Evolutionary conservation across 2,888 invertebrate genomes (phyloP).

Genomic region (Spilosoma lubricipeda): DNA sequence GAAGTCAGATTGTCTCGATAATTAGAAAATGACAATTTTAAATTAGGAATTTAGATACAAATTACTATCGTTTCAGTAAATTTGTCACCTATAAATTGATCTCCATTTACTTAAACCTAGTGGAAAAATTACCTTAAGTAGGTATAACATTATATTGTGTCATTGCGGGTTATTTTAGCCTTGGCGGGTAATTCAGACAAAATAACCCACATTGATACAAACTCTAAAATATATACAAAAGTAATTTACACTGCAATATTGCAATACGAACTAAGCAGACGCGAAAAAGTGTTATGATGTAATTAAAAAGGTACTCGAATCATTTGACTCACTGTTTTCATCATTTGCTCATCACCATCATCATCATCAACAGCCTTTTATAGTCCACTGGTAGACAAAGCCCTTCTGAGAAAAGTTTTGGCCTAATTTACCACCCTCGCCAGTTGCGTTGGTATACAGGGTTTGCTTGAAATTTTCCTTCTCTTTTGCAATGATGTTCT

Average conservation of each 20-base stretch:
- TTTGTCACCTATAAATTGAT: background rate
- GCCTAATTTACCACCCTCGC: too few species aligned
- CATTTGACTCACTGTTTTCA: constrained; percentile 7
- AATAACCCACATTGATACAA: background rate
- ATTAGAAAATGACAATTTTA: background rate
- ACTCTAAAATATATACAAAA: background rate
- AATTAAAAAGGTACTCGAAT: constrained; percentile 2
- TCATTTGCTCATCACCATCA: background rate
- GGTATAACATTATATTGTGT: background rate
- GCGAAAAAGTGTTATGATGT: background rate
- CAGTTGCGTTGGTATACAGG: too few species aligned
- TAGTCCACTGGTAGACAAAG: too few species aligned
- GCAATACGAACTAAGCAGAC: background rate
- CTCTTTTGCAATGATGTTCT: too few species aligned
- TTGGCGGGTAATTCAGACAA: background rate
- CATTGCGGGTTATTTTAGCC: background rate
- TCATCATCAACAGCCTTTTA: too few species aligned
- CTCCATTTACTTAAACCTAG: background rate
- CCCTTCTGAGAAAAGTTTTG: too few species aligned
- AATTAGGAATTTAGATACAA: background rate
- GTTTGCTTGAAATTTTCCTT: too few species aligned
- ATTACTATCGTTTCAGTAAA: background rate
- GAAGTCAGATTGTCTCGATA: background rate
- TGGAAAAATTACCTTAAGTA: background rate
- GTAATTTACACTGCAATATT: background rate